A percentile compares a stretch with the other conserved stretches of the same genome.
Evolutionary conservation across 2,113 vertebrate species (phyloP).

Genomic region (Rhinopomastus cyanomelas): DNA sequence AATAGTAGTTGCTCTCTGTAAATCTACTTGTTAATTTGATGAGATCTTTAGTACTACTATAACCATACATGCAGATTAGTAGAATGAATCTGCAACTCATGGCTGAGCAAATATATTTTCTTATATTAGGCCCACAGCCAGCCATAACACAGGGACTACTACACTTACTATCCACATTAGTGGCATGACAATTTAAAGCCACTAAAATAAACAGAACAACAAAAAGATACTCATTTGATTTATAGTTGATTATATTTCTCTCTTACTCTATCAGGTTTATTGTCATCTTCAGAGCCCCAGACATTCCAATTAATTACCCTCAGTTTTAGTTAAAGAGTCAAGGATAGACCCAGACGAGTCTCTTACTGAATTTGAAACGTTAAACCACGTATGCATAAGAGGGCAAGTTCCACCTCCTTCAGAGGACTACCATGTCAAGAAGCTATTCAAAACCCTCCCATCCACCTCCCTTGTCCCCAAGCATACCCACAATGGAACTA

Average conservation of each 20-base stretch:
- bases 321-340: background rate
- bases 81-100: background rate
- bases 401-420: background rate
- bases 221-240: too few species aligned
- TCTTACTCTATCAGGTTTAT: background rate
- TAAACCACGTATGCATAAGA: background rate
- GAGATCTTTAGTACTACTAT: background rate
- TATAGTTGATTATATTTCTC: too few species aligned
- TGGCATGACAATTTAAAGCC: background rate
- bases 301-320: background rate
- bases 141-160: background rate
- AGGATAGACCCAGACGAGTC: background rate
- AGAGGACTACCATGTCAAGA: background rate
- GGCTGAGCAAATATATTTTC: background rate
- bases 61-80: background rate
- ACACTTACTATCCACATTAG: background rate
- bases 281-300: background rate
- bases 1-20: background rate
- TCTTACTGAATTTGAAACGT: background rate
- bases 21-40: background rate
- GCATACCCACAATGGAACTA: background rate
- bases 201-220: background rate
- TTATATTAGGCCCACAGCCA: background rate
- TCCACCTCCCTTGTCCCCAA: background rate
- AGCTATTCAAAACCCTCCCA: background rate